Percentiles rank a stretch among this genome's conserved stretches.
These are phyloP conservation scores for Tipula vernalis DNA, from an alignment of 2,888 invertebrate species.

Conservation along the genomic window DNA sequence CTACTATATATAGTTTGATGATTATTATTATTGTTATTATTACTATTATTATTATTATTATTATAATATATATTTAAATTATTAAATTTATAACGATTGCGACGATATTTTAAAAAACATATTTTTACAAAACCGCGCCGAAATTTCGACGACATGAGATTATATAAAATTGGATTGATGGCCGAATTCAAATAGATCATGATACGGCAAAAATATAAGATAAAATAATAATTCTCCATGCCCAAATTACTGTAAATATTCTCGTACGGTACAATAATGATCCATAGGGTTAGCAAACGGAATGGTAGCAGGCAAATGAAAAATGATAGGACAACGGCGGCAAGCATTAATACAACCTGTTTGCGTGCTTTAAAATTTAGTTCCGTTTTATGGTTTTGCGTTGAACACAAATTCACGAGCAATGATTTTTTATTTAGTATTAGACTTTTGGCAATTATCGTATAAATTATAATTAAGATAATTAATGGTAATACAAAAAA, in stretches of 20 bases:
- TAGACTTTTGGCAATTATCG: conserved; percentile 70
- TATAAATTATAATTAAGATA: conserved; percentile 66
- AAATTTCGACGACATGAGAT: conserved; percentile 84
- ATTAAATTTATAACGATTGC: background rate
- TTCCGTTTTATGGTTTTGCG: conserved; percentile 46
- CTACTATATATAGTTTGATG: conserved; percentile 34
- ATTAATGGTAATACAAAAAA: conserved; percentile 73
- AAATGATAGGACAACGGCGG: conserved; percentile 76
- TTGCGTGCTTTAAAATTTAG: conserved; percentile 61
- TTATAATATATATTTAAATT: background rate
- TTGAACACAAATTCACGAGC: conserved; percentile 48
- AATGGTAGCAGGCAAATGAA: conserved; percentile 82
- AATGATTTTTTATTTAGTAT: conserved; percentile 49
- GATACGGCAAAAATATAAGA: conserved; percentile 71
- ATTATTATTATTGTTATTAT: conserved; percentile 24
- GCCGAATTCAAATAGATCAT: conserved; percentile 85
- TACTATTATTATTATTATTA: conserved; percentile 6
- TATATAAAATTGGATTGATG: conserved; percentile 83
- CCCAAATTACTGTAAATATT: conserved; percentile 49
- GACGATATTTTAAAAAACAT: conserved; percentile 34
- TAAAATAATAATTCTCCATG: conserved; percentile 65
- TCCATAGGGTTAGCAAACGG: conserved; percentile 69
- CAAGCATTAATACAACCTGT: conserved; percentile 78
- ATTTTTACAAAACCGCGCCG: conserved; percentile 63
- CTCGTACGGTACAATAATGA: conserved; percentile 62